Evolutionary conservation across 92 coral and sea anemone species (phyloP).

Genomic region (Nematostella vectensis): DNA sequence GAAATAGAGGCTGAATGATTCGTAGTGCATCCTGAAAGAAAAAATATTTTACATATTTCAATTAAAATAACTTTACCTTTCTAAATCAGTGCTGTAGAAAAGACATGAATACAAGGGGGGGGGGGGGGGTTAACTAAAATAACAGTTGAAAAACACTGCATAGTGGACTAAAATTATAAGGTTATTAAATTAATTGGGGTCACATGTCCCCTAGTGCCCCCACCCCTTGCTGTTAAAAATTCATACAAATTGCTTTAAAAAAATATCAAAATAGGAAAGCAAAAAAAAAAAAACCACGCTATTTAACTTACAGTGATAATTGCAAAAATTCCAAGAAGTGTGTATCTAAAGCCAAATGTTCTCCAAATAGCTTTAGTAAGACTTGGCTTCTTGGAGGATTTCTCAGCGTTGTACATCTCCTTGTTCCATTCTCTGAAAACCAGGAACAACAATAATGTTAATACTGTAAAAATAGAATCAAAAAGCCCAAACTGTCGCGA

Average conservation of each 20-base stretch:
- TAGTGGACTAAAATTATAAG: too few species aligned
- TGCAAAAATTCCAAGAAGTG: conserved; percentile 41
- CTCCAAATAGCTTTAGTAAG: conserved; percentile 40
- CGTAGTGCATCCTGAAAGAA: conserved; percentile 32
- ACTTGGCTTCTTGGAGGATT: conserved; percentile 37
- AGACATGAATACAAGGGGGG: not conserved
- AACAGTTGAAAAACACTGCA: not conserved
- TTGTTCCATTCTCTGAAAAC: conserved; percentile 58
- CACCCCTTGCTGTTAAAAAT: too few species aligned
- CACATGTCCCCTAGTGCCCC: too few species aligned
- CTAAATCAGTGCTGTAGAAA: too few species aligned
- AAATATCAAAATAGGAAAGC: too few species aligned
- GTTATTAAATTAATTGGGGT: too few species aligned
- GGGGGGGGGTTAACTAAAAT: not conserved
- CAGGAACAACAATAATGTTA: not conserved
- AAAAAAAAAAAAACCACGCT: too few species aligned
- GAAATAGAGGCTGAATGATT: conserved; percentile 31
- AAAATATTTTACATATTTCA: not conserved
- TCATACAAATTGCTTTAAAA: too few species aligned
- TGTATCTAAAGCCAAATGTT: conserved; percentile 60
- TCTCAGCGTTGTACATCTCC: conserved; percentile 33
- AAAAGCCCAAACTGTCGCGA: too few species aligned
- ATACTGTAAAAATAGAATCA: too few species aligned
- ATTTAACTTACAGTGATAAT: conserved; percentile 61
- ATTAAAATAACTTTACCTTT: too few species aligned